Evolutionary conservation across 2,888 invertebrate species (phyloP).

Genomic region (Emmelina monodactyla): DNA sequence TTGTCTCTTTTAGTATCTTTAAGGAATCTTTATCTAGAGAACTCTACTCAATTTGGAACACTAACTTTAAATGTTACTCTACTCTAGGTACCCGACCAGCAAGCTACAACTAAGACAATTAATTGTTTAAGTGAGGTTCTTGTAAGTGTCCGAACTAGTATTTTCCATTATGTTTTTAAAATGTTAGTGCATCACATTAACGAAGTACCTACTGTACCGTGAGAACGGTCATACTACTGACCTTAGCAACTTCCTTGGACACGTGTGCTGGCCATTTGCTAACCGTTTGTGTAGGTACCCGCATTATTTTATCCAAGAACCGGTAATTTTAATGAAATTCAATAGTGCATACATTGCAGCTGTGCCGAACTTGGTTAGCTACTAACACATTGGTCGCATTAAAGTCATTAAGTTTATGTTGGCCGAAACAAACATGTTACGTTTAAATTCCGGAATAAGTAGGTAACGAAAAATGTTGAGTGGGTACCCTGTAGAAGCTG

Average conservation of each 20-base stretch:
- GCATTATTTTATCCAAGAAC: slow-evolving; percentile 52
- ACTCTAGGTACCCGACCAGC: no score
- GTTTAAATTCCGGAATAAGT: no score
- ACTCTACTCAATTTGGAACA: no score
- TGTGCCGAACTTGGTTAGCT: slow-evolving; percentile 43
- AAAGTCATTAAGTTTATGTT: slow-evolving; percentile 37
- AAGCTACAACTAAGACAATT: no score
- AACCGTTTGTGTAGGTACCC: slow-evolving; percentile 47
- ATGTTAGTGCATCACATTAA: neutral
- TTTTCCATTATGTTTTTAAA: slow-evolving; percentile 31
- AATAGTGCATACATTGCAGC: slow-evolving; percentile 47
- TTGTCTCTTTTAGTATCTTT: no score
- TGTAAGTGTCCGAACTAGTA: slow-evolving; percentile 38
- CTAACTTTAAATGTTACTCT: no score
- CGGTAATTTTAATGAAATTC: slow-evolving; percentile 59
- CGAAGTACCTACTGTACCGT: slow-evolving; percentile 36
- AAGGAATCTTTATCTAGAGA: no score
- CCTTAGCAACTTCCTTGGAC: slow-evolving; percentile 40
- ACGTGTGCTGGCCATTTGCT: slow-evolving; percentile 41
- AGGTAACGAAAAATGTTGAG: no score
- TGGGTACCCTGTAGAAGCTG: no score
- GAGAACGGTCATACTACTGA: slow-evolving; percentile 50
- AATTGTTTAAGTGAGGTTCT: no score
- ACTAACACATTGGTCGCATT: slow-evolving; percentile 30
- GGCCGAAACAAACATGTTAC: no score